phyloP scores from a whole-genome alignment of 1,140 invertebrate species.

The Leptonema lineaticorne region DNA sequence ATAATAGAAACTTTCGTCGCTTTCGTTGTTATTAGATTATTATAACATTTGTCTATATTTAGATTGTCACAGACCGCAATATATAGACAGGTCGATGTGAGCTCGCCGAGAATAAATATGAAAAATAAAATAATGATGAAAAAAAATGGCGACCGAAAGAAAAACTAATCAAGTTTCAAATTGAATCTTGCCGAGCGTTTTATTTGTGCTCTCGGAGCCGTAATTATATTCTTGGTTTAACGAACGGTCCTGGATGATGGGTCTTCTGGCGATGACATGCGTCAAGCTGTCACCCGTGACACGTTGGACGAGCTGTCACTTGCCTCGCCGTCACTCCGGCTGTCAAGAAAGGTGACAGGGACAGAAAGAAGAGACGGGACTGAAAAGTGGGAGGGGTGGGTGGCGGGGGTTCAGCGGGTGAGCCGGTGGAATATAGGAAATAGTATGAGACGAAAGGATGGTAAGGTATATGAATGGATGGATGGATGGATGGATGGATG shows the following conservation, averaged over 20 bases:
- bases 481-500: neutral
- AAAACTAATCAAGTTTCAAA: constrained; percentile 9
- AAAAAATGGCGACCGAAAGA: too few species aligned
- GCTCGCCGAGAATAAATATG: too few species aligned
- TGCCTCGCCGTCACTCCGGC: constrained; percentile 11
- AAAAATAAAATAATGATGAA: neutral
- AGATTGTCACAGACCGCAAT: too few species aligned
- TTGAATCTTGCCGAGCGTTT: constrained; percentile 8
- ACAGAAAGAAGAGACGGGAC: constrained; percentile 9
- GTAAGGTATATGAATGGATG: neutral
- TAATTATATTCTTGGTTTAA: constrained; percentile 38
- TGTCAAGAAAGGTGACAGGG: constrained; percentile 11
- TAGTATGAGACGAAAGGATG: neutral
- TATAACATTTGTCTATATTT: too few species aligned
- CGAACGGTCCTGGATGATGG: constrained; percentile 27
- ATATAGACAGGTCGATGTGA: too few species aligned
- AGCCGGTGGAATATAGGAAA: neutral
- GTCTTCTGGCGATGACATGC: constrained; percentile 34
- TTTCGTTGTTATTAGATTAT: too few species aligned
- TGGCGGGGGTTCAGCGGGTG: neutral
- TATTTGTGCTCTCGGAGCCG: neutral
- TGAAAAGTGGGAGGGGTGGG: neutral
- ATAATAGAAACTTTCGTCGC: too few species aligned
- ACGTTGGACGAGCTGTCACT: constrained; percentile 34
- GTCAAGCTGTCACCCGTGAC: constrained; percentile 35